Conservation (phyloP, 2,797 vertebrate genomes). For the Esox lucius region DNA sequence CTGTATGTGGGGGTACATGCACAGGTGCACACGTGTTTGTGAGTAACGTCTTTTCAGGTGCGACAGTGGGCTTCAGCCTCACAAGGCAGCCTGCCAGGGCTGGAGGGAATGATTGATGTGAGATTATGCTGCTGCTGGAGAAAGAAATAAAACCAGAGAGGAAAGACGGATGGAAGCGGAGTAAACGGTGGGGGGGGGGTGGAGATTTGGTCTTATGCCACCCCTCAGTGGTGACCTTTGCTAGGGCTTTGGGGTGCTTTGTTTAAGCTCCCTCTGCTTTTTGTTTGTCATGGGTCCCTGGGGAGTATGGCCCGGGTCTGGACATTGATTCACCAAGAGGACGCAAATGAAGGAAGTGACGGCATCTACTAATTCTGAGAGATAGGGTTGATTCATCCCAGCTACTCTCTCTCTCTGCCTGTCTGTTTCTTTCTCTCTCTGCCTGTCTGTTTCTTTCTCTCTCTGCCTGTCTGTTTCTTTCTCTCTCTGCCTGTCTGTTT, state of each 20-base stretch:
- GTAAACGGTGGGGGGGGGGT: not conserved
- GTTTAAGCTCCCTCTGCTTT: conserved; percentile 45
- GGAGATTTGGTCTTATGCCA: conserved; percentile 48
- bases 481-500: not conserved
- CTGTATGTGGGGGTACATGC: too few species aligned
- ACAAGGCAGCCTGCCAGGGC: conserved; percentile 53
- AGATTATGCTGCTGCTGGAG: conserved; percentile 49
- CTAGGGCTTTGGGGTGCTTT: conserved; percentile 48
- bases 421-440: not conserved
- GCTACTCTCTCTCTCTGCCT: not conserved
- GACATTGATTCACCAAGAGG: too few species aligned
- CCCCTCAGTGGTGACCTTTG: conserved; percentile 72
- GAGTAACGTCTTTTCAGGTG: conserved; percentile 5
- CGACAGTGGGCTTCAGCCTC: conserved; percentile 47
- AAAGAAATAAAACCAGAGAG: conserved; percentile 32
- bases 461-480: not conserved
- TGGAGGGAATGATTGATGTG: conserved; percentile 60
- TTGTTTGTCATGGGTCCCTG: conserved; percentile 51
- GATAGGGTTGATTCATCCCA: too few species aligned
- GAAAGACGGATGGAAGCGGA: conserved; percentile 20
- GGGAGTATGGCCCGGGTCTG: conserved; percentile 12
- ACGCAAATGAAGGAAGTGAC: too few species aligned
- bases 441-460: not conserved
- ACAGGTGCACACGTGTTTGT: not conserved
- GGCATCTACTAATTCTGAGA: too few species aligned